Evolutionary conservation across 2,888 invertebrate species (phyloP).

Genomic region (Spialia ferax): DNA sequence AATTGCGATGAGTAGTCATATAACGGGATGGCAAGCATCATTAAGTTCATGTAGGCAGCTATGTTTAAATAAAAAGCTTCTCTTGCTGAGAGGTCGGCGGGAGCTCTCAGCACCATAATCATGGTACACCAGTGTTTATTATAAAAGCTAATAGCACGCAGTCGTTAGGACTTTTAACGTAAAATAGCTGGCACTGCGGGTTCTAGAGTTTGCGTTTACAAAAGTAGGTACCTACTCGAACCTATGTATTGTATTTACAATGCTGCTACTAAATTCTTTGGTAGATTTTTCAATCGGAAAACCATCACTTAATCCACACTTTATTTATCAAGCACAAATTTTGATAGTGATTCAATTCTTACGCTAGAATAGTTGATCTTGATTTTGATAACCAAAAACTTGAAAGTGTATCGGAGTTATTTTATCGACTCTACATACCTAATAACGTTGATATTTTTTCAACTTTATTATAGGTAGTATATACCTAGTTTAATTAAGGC

Average conservation of each 20-base stretch:
- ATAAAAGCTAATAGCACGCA: slow-evolving; percentile 57
- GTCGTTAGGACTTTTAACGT: slow-evolving; percentile 57
- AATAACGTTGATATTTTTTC: neutral
- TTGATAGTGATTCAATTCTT: too few relatives aligned
- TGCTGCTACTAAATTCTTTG: neutral
- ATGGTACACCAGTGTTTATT: slow-evolving; percentile 55
- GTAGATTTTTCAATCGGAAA: neutral
- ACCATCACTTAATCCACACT: too few relatives aligned
- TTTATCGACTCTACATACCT: neutral
- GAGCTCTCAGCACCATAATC: slow-evolving; percentile 53
- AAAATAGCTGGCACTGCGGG: neutral
- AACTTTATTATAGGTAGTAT: neutral
- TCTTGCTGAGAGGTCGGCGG: slow-evolving; percentile 47
- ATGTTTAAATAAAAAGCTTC: slow-evolving; percentile 52
- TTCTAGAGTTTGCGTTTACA: neutral
- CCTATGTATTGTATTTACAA: too few relatives aligned
- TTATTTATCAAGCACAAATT: too few relatives aligned
- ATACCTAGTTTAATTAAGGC: slow-evolving; percentile 19
- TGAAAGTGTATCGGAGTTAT: too few relatives aligned
- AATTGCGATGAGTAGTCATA: slow-evolving; percentile 48
- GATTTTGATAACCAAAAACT: too few relatives aligned
- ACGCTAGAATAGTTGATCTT: too few relatives aligned
- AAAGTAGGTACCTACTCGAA: too few relatives aligned
- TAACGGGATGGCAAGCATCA: slow-evolving; percentile 53
- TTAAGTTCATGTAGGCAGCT: slow-evolving; percentile 50